Base-by-base conservation (phyloP, 2,888 invertebrate genomes). In the Temnothorax ravouxi region DNA sequence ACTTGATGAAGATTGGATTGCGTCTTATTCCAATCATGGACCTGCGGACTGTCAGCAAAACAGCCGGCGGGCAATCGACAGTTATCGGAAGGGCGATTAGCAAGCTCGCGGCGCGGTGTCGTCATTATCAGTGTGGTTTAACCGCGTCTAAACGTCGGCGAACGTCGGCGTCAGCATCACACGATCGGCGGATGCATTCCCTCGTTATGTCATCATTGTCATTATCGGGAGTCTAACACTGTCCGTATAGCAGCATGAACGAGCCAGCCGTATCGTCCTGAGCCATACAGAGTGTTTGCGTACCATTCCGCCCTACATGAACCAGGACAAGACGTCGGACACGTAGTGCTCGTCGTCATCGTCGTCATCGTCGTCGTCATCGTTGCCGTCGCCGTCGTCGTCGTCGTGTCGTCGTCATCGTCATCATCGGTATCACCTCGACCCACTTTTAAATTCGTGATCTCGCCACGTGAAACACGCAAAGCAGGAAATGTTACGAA, bases 241-340 rank as follows among this genome's bases (percentile, higher is more conserved):
- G 77, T 71, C 71, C 52, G 90, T 64, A n/a, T n/a, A 80, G 77
- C 77, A 86, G 89, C 54, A 79, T 85, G 62, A 71, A 87, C 91
- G 88, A 81, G 90, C 87, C 91, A 91, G 90, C 80, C 91, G 91
- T 91, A 91, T 91, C 91, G 91, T 91, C 91, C 91, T 91, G 91
- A 91, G 90, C 91, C 91, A 91, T 91, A 91, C 91, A 91, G 91
- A 91, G 91, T 91, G 89, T 92, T 85, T 91, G 90, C 90, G 89
- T 91, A 88, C 77, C 79, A 90, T 92, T 90, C 88, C 90, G 89
- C 89, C 91, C 91, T 91, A 89, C 89, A 91, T 90, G 90, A 92
- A 92, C 89, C 92, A 91, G 90, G 89, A 90, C 91, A 91, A 91
- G 92, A 90, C 89, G 88, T 88, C 90, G 89, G 90, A 87, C 90